Conservation (phyloP, 2,113 vertebrate species). For the Petromus typicus region DNA sequence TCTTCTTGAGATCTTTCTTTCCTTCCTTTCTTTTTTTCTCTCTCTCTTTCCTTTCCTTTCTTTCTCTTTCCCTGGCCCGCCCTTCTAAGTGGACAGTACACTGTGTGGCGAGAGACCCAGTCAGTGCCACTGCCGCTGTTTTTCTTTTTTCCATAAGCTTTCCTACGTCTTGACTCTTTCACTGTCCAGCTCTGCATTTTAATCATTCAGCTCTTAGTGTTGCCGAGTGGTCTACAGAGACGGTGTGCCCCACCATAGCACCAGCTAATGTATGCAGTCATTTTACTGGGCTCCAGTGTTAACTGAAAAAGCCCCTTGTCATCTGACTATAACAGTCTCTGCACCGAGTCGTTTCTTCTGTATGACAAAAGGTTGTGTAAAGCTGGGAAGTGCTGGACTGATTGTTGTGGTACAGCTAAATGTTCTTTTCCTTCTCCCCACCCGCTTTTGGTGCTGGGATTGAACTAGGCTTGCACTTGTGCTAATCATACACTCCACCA, state of each 20-base stretch:
- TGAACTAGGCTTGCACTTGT: neutral
- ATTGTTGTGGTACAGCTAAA: neutral
- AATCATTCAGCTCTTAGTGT: neutral
- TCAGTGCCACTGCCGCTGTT: neutral
- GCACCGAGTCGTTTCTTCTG: neutral
- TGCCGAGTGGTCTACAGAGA: neutral
- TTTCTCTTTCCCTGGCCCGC: neutral
- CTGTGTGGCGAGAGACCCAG: neutral
- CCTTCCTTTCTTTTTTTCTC: neutral
- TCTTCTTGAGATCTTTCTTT: slow-evolving; percentile 11
- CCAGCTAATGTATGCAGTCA: neutral
- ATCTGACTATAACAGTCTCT: neutral
- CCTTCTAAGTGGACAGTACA: neutral
- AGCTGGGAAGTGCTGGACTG: neutral
- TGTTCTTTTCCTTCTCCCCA: neutral
- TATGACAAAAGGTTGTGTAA: neutral
- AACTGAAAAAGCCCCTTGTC: neutral
- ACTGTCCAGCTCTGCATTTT: neutral
- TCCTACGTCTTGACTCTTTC: neutral
- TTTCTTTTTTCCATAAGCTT: slow-evolving; percentile 4
- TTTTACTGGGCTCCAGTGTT: neutral
- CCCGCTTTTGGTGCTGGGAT: neutral
- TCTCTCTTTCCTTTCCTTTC: neutral
- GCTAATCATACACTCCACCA: neutral
- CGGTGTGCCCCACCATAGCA: neutral